Evolutionary conservation across 2,888 invertebrate species (phyloP).

Genomic region (Parthenolecanium corni): DNA sequence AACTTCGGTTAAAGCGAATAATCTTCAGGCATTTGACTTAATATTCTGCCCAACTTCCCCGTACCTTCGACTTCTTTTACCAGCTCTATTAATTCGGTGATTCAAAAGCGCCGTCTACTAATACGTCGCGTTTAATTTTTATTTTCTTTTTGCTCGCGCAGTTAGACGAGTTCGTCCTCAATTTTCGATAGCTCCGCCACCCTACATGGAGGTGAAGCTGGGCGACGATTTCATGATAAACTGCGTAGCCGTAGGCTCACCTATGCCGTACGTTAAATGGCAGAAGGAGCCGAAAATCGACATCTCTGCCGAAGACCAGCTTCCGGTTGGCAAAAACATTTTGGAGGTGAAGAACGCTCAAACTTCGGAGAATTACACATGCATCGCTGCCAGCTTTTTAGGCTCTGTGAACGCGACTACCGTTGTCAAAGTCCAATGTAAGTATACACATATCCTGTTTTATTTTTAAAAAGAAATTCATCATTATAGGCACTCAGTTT

Average conservation of each 20-base stretch:
- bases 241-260: constrained; percentile 94
- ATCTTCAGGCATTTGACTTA: too few relatives aligned
- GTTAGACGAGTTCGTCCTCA: constrained; percentile 90
- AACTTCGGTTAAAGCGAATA: too few relatives aligned
- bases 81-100: too few relatives aligned
- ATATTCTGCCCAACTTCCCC: too few relatives aligned
- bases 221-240: constrained; percentile 84
- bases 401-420: constrained; percentile 81
- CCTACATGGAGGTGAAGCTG: constrained; percentile 76
- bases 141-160: constrained; percentile 42
- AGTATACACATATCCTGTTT: too few relatives aligned
- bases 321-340: constrained; percentile 75
- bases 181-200: constrained; percentile 84
- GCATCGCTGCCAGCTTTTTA: constrained; percentile 86
- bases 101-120: too few relatives aligned
- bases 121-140: too few relatives aligned
- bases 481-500: too few relatives aligned
- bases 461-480: not conserved
- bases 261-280: constrained; percentile 96
- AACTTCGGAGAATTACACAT: constrained; percentile 92
- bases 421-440: constrained; percentile 91
- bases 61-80: too few relatives aligned
- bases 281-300: constrained; percentile 69
- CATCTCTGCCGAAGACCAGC: constrained; percentile 76
- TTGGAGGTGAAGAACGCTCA: constrained; percentile 74